Conservation (phyloP, 2,113 vertebrate genomes). For the Diadophis punctatus region DNA sequence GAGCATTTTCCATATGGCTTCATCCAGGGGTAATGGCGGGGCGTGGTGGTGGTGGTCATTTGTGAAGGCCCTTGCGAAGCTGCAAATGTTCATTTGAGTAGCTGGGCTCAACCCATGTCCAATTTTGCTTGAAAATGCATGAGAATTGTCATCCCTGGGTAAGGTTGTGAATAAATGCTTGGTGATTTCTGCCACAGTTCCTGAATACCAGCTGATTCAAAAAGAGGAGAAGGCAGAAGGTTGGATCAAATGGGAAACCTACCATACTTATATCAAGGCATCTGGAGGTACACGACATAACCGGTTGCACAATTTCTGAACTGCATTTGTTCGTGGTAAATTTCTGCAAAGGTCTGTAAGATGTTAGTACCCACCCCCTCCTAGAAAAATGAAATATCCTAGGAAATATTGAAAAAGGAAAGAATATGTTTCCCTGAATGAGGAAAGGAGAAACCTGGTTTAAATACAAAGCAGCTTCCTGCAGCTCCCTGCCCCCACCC, state of each 20-base stretch:
- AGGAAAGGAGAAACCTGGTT: too few relatives aligned
- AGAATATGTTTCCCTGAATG: too few relatives aligned
- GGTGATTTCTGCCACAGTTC: constrained; percentile 24
- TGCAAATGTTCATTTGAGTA: constrained; percentile 12
- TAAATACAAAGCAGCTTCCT: too few relatives aligned
- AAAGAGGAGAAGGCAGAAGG: constrained; percentile 61
- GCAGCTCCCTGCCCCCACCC: too few relatives aligned
- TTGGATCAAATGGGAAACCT: constrained; percentile 69
- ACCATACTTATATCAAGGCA: constrained; percentile 72
- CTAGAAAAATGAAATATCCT: too few relatives aligned
- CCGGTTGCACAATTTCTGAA: not conserved
- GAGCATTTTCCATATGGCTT: not conserved
- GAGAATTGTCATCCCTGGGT: not conserved
- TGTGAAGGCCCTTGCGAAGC: not conserved
- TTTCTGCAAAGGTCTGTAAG: not conserved
- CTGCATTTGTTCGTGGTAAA: not conserved
- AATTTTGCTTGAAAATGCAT: constrained; percentile 33
- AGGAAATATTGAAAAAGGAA: too few relatives aligned
- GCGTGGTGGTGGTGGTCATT: not conserved
- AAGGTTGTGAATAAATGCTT: not conserved
- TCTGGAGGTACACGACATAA: constrained; percentile 70
- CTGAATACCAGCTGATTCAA: constrained; percentile 67
- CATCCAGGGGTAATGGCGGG: not conserved
- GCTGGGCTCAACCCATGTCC: not conserved
- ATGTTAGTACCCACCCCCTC: too few relatives aligned